These are phyloP conservation scores for Eurytoma adleriae DNA, from an alignment of 2,888 invertebrate species.

Conservation along the genomic window DNA sequence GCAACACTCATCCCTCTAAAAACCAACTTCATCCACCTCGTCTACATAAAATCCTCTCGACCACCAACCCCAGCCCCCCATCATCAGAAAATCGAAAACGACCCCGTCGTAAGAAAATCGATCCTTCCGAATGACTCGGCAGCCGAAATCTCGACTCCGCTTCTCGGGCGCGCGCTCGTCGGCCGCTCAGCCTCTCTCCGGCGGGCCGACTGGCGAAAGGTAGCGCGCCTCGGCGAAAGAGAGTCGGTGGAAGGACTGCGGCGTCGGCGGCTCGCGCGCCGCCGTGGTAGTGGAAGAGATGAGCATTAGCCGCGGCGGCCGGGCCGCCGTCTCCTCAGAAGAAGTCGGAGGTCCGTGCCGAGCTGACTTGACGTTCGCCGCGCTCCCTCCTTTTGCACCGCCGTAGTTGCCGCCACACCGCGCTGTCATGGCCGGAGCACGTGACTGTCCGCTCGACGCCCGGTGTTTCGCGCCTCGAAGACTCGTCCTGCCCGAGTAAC, in stretches of 20 bases:
- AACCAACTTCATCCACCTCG: too few relatives aligned
- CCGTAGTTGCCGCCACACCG: not conserved
- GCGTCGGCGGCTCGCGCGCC: not conserved
- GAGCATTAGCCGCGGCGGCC: constrained; percentile 19
- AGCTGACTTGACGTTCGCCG: constrained; percentile 21
- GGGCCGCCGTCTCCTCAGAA: constrained; percentile 31
- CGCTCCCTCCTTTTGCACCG: not conserved
- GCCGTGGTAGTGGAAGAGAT: constrained; percentile 15
- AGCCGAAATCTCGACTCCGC: too few relatives aligned
- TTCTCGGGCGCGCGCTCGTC: not conserved
- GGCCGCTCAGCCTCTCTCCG: too few relatives aligned
- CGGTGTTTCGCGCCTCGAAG: constrained; percentile 19
- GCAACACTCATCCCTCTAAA: too few relatives aligned
- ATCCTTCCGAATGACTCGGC: too few relatives aligned
- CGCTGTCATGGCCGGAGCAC: constrained; percentile 46
- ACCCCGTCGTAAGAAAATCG: too few relatives aligned
- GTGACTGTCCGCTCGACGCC: constrained; percentile 43
- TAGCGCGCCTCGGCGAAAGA: constrained; percentile 30
- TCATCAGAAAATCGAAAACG: too few relatives aligned
- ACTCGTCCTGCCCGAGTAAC: not conserved
- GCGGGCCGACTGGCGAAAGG: constrained; percentile 25
- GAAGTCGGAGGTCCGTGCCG: constrained; percentile 36
- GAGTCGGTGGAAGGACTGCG: constrained; percentile 35
- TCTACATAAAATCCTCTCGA: too few relatives aligned
- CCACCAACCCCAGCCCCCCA: too few relatives aligned